Evolutionary conservation across 2,113 vertebrate genomes (phyloP).

Genomic region (Gnathonemus longibarbis): DNA sequence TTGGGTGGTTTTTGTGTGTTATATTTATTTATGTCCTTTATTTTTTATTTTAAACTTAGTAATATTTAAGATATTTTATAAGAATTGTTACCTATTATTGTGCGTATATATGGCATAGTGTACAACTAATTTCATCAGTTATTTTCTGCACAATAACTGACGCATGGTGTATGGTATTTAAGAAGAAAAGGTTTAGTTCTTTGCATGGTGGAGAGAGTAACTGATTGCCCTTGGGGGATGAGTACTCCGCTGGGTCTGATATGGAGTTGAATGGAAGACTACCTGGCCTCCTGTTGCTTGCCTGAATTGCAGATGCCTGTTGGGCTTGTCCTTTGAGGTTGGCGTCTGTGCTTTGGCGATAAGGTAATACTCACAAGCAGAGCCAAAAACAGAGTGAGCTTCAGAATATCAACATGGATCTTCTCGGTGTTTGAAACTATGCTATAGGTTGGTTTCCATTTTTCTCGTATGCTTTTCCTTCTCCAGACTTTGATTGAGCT

Average conservation of each 20-base stretch:
- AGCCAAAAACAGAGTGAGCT: not conserved
- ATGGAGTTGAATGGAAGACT: conserved; percentile 12
- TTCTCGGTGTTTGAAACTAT: not conserved
- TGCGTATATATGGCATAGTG: not conserved
- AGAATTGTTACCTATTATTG: not conserved
- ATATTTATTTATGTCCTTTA: not conserved
- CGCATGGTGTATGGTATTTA: too few species aligned
- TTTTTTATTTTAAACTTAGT: not conserved
- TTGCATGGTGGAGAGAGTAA: not conserved
- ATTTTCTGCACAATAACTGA: not conserved
- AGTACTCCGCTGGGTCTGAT: not conserved
- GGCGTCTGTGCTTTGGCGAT: not conserved
- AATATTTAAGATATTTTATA: not conserved
- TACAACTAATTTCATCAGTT: not conserved
- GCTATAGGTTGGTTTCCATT: not conserved
- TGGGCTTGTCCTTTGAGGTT: not conserved
- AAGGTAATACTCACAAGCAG: not conserved
- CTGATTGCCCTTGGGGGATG: not conserved
- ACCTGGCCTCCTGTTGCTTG: not conserved
- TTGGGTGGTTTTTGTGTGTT: not conserved
- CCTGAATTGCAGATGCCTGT: not conserved
- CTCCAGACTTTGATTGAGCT: not conserved
- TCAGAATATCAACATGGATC: not conserved
- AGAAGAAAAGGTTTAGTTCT: not conserved
- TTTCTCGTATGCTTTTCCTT: not conserved